A percentile compares a stretch with the other conserved stretches of the same genome.
These are phyloP conservation scores for Aquatica leii DNA, from an alignment of 2,888 invertebrate species.

Conservation along the genomic window DNA sequence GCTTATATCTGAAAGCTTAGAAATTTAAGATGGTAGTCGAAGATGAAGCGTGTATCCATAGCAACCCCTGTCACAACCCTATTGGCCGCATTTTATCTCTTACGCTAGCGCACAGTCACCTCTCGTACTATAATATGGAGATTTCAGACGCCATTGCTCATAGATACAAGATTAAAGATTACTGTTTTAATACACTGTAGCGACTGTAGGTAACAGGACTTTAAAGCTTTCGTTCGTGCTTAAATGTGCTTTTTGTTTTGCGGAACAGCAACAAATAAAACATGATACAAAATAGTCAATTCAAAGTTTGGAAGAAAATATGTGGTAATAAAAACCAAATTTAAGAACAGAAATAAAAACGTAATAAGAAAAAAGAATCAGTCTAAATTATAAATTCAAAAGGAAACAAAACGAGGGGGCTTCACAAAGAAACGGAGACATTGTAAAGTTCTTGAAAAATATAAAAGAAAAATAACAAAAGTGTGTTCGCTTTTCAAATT, in stretches of 20 bases:
- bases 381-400: conserved; percentile 43
- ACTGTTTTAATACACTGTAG: conserved; percentile 12
- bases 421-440: conserved; percentile 43
- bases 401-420: conserved; percentile 38
- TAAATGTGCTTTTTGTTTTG: too few species aligned
- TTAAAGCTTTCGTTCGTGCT: too few species aligned
- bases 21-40: conserved; percentile 40
- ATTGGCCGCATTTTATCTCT: conserved; percentile 49
- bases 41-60: conserved; percentile 53
- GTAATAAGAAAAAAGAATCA: conserved; percentile 23
- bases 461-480: conserved; percentile 40
- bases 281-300: not conserved
- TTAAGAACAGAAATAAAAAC: too few species aligned
- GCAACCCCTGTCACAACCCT: conserved; percentile 54
- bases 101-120: conserved; percentile 34
- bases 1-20: conserved; percentile 20
- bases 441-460: conserved; percentile 44
- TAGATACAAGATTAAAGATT: conserved; percentile 33
- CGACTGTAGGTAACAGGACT: too few species aligned
- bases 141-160: conserved; percentile 37
- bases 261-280: too few species aligned
- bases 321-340: too few species aligned
- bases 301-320: not conserved
- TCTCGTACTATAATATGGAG: conserved; percentile 24
- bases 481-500: conserved; percentile 51